These are phyloP conservation scores for Lampropteryx suffumata DNA, from an alignment of 2,888 invertebrate genomes.

Conservation along the genomic window DNA sequence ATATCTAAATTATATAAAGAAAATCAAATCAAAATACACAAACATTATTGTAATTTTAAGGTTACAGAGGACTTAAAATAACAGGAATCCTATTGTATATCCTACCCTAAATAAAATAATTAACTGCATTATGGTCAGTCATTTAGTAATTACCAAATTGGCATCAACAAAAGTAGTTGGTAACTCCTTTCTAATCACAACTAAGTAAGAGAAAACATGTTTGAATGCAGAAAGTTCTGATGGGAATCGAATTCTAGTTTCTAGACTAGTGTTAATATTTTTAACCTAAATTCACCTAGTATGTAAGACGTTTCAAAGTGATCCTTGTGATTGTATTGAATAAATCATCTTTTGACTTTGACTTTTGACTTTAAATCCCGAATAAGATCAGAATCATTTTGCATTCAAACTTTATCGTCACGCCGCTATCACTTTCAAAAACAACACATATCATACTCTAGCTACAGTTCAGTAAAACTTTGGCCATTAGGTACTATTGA, in stretches of 20 bases:
- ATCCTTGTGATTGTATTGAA: too few species aligned
- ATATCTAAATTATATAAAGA: too few species aligned
- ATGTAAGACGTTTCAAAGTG: too few species aligned
- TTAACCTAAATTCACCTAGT: too few species aligned
- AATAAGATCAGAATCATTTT: neutral
- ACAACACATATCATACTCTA: conserved; percentile 11
- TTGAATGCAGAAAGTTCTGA: conserved; percentile 1
- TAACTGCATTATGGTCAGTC: conserved; percentile 70
- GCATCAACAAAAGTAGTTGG: conserved; percentile 23
- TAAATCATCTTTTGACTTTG: too few species aligned
- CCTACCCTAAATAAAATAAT: conserved; percentile 66
- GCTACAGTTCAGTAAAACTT: conserved; percentile 35
- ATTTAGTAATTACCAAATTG: conserved; percentile 51
- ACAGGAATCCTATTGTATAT: conserved; percentile 23
- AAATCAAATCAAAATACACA: neutral
- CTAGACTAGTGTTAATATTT: too few species aligned
- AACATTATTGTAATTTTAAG: conserved; percentile 21
- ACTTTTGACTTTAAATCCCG: too few species aligned
- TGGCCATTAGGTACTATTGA: conserved; percentile 35
- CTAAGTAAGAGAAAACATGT: neutral
- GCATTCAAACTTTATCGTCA: neutral
- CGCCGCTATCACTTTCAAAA: conserved; percentile 3
- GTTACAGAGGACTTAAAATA: conserved; percentile 24
- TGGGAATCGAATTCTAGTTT: neutral
- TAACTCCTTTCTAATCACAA: too few species aligned